These are phyloP conservation scores for Corythoichthys intestinalis DNA, from an alignment of 2,113 vertebrate species.

Conservation along the genomic window DNA sequence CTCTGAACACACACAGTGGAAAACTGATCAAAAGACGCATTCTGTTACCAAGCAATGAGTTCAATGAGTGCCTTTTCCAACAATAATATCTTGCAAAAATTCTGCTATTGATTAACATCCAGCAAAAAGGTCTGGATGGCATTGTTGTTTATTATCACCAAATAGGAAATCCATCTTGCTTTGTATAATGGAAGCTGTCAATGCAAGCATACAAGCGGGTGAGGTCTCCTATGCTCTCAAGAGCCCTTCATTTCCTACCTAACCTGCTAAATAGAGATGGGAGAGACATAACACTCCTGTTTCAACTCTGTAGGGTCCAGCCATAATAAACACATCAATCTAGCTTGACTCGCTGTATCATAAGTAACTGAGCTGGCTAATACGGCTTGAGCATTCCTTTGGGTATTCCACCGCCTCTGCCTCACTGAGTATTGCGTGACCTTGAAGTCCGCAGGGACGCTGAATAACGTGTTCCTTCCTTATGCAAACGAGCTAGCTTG, in stretches of 20 bases:
- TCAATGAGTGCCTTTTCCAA: not conserved
- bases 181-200: slow-evolving; percentile 40
- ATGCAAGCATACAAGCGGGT: slow-evolving; percentile 20
- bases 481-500: slow-evolving; percentile 54
- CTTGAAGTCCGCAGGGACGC: slow-evolving; percentile 50
- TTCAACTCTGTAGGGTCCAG: slow-evolving; percentile 31
- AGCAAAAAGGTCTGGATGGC: slow-evolving; percentile 26
- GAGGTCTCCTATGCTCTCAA: slow-evolving; percentile 38
- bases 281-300: slow-evolving; percentile 48
- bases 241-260: slow-evolving; percentile 45
- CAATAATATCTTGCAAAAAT: slow-evolving; percentile 14
- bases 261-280: slow-evolving; percentile 55
- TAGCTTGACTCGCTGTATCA: slow-evolving; percentile 33
- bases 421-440: slow-evolving; percentile 35
- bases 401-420: slow-evolving; percentile 17
- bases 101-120: slow-evolving; percentile 42
- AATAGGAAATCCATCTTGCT: slow-evolving; percentile 50
- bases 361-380: slow-evolving; percentile 38
- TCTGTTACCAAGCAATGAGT: not conserved
- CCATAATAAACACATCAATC: slow-evolving; percentile 50
- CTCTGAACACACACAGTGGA: slow-evolving; percentile 69
- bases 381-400: slow-evolving; percentile 5
- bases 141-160: slow-evolving; percentile 35
- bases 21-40: not conserved
- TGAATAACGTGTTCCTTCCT: slow-evolving; percentile 40